Evolutionary conservation across 1,140 invertebrate species (phyloP).

Genomic region (Caenorhabditis brenneri): DNA sequence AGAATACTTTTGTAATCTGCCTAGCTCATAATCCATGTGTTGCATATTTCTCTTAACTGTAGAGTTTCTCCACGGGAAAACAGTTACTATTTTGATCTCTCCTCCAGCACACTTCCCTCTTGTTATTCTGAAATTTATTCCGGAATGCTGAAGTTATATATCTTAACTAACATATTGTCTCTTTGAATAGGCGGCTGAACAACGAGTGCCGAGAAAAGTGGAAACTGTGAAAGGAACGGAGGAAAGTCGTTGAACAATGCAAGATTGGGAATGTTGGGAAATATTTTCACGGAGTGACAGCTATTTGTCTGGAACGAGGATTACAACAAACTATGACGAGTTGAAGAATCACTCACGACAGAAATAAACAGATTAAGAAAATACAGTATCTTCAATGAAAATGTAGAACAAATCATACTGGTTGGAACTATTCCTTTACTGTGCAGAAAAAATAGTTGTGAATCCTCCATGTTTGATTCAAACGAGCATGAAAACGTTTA

Average conservation of each 20-base stretch:
- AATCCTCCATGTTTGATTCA: too few relatives aligned
- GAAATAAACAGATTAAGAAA: too few relatives aligned
- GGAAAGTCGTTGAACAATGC: neutral
- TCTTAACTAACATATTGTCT: neutral
- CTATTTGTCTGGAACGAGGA: neutral
- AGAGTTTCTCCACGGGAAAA: neutral
- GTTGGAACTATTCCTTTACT: too few relatives aligned
- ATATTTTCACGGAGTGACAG: neutral
- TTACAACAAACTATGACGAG: too few relatives aligned
- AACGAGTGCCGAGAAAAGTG: neutral
- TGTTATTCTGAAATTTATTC: neutral
- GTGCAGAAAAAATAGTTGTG: too few relatives aligned
- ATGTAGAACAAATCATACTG: too few relatives aligned
- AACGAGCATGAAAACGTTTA: too few relatives aligned
- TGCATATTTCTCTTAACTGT: neutral
- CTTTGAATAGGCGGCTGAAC: neutral
- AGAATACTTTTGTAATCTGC: constrained; percentile 33
- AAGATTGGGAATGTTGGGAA: neutral
- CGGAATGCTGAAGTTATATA: neutral
- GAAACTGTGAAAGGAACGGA: neutral
- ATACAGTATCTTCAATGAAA: too few relatives aligned
- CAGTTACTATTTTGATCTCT: neutral
- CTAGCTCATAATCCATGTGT: constrained; percentile 21
- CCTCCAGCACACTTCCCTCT: constrained; percentile 8
- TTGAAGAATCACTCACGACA: too few relatives aligned